Conservation (phyloP, 2,888 invertebrate species). For the Drosophila setosimentum region DNA sequence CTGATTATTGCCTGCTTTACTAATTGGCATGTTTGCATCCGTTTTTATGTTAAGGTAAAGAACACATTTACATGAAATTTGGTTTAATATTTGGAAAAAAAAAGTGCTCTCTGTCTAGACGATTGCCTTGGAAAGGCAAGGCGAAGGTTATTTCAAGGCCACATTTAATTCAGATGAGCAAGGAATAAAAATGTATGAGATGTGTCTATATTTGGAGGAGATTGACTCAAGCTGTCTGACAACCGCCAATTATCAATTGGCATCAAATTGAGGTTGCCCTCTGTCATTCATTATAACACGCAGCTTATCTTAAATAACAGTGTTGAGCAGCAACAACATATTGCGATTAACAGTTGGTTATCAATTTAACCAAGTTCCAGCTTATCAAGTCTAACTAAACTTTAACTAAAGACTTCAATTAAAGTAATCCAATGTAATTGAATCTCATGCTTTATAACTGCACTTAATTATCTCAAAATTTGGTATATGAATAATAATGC, state of each 20-base stretch:
- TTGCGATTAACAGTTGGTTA: background rate
- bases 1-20: slow-evolving; percentile 12
- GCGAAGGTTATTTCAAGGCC: slow-evolving; percentile 1
- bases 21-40: slow-evolving; percentile 7
- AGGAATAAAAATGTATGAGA: background rate
- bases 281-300: background rate
- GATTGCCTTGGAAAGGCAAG: background rate
- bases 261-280: background rate
- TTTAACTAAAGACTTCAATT: too few relatives aligned
- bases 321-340: background rate
- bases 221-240: background rate
- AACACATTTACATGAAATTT: background rate
- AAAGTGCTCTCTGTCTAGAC: background rate
- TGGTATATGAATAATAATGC: background rate
- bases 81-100: background rate
- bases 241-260: background rate
- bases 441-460: background rate
- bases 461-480: background rate
- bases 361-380: background rate
- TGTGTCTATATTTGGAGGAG: background rate
- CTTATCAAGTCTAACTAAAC: background rate
- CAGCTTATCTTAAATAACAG: background rate
- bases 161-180: background rate
- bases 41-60: background rate
- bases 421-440: background rate